Conservation (phyloP, 2,888 invertebrate genomes). For the Mystacides longicornis region DNA sequence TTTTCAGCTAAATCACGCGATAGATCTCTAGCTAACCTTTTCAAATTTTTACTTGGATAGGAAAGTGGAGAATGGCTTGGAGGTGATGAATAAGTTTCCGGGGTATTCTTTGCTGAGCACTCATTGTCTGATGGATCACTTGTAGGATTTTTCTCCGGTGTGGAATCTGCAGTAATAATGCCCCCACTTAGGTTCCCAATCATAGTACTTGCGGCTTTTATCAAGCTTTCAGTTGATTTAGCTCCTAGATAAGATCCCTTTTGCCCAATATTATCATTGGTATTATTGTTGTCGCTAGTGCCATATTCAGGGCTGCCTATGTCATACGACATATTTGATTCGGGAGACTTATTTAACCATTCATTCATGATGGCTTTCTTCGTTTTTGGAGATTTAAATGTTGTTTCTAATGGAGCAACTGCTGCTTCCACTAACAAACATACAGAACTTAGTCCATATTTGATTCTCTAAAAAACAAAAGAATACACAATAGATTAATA, state of each 20-base stretch:
- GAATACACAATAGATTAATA: not conserved
- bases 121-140: slow-evolving; percentile 8
- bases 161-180: slow-evolving; percentile 25
- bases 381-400: slow-evolving; percentile 87
- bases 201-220: slow-evolving; percentile 54
- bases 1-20: slow-evolving; percentile 11
- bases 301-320: slow-evolving; percentile 5
- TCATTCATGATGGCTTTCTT: slow-evolving; percentile 87
- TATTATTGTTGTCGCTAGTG: slow-evolving; percentile 26
- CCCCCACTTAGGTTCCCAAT: slow-evolving; percentile 35
- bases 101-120: slow-evolving; percentile 1
- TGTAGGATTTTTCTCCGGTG: slow-evolving; percentile 18
- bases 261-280: slow-evolving; percentile 34
- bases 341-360: slow-evolving; percentile 76
- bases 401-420: slow-evolving; percentile 71
- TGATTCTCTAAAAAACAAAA: slow-evolving; percentile 18
- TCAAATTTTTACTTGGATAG: slow-evolving; percentile 6
- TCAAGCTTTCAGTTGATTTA: slow-evolving; percentile 53
- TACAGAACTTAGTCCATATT: slow-evolving; percentile 60
- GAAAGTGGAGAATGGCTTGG: slow-evolving; percentile 3
- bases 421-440: slow-evolving; percentile 78
- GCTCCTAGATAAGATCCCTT: slow-evolving; percentile 38
- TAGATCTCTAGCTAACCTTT: slow-evolving; percentile 8
- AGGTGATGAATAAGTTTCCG: slow-evolving; percentile 28
- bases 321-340: slow-evolving; percentile 44